A percentile compares a stretch with the other conserved stretches of the same genome.
These are phyloP conservation scores for Sebastes jordani DNA, from an alignment of 2,797 vertebrate genomes.

Conservation along the genomic window DNA sequence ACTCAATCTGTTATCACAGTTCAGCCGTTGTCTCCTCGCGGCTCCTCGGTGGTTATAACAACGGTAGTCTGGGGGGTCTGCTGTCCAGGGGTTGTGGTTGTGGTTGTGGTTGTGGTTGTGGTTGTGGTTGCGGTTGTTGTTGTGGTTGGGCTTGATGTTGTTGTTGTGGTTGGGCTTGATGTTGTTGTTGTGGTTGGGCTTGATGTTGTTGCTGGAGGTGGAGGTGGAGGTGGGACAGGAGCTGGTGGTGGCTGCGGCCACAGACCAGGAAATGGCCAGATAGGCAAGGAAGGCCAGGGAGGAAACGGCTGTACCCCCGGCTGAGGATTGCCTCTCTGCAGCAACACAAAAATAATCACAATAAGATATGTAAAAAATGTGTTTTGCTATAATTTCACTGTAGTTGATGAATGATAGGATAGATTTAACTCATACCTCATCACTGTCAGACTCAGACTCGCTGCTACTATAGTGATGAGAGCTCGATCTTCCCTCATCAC, in stretches of 20 bases:
- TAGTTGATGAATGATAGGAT: not conserved
- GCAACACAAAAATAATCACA: not conserved
- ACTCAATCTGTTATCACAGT: not conserved
- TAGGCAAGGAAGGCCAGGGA: not conserved
- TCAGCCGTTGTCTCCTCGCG: constrained; percentile 55
- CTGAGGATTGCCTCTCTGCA: not conserved
- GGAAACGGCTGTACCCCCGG: not conserved
- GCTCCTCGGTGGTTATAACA: not conserved
- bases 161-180: not conserved
- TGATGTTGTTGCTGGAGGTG: not conserved
- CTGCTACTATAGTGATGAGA: constrained; percentile 37
- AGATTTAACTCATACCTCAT: constrained; percentile 60
- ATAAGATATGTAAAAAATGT: not conserved
- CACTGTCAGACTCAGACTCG: constrained; percentile 57
- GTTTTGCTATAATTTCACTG: not conserved
- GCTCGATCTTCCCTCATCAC: constrained; percentile 49
- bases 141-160: no score
- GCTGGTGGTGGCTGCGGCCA: not conserved
- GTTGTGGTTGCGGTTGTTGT: not conserved
- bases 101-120: not conserved
- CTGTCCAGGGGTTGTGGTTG: not conserved
- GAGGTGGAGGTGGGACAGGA: not conserved
- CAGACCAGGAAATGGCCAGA: constrained; percentile 47
- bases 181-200: not conserved
- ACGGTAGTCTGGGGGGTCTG: not conserved